Evolutionary conservation across 2,113 vertebrate genomes (phyloP).

Genomic region (Urocolius indicus): DNA sequence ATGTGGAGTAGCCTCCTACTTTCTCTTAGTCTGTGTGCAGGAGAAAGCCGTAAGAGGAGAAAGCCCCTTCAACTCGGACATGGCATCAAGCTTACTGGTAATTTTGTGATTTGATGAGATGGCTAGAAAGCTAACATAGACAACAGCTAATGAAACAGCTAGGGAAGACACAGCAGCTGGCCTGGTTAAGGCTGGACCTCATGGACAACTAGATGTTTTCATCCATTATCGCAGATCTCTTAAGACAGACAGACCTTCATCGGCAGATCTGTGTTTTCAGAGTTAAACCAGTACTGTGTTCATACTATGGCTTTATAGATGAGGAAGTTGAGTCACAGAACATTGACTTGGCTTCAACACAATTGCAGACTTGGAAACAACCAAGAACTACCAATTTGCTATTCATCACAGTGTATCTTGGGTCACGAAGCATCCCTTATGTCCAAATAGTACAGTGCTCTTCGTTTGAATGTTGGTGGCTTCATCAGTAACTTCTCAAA

Average conservation of each 20-base stretch:
- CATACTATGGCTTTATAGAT: background rate
- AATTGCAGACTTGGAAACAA: background rate
- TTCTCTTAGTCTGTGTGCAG: background rate
- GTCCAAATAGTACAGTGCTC: background rate
- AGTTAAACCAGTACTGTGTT: background rate
- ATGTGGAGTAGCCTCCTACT: background rate
- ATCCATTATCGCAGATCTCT: background rate
- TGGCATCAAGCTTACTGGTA: background rate
- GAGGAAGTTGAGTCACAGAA: background rate
- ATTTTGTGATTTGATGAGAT: background rate
- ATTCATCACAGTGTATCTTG: background rate
- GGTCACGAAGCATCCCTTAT: background rate
- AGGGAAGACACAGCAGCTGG: background rate
- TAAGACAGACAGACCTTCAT: background rate
- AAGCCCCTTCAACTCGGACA: background rate
- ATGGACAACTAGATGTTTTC: background rate
- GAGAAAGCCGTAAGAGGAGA: background rate
- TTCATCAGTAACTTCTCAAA: background rate
- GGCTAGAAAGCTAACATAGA: background rate
- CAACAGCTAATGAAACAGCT: background rate
- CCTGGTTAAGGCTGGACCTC: background rate
- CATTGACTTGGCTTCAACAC: background rate
- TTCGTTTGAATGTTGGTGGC: background rate
- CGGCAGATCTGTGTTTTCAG: background rate
- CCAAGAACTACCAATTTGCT: background rate